A percentile compares a stretch with the other conserved stretches of the same genome.
Evolutionary conservation across 2,113 vertebrate genomes (phyloP).

Genomic region (Pleuronectes platessa): DNA sequence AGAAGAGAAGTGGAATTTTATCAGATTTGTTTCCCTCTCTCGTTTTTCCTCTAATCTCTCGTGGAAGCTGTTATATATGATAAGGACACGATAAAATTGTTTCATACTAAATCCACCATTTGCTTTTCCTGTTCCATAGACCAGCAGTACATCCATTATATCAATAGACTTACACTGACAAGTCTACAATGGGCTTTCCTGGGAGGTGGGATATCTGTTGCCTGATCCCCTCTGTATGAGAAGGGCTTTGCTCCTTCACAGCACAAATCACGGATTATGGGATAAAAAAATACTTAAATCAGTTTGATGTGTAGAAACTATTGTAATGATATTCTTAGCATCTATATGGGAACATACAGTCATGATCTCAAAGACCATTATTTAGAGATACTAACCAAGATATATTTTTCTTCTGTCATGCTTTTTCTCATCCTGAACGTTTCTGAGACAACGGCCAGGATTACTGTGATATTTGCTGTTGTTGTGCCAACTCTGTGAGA

Average conservation of each 20-base stretch:
- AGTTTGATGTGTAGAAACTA: neutral
- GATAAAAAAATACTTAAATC: too few species aligned
- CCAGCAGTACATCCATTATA: neutral
- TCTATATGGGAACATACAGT: too few species aligned
- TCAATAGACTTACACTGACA: neutral
- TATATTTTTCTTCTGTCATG: neutral
- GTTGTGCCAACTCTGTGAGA: neutral
- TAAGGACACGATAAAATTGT: constrained; percentile 1
- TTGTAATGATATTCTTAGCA: too few species aligned
- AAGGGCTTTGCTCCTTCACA: neutral
- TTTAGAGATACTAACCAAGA: too few species aligned
- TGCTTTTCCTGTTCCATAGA: neutral
- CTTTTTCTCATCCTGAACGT: neutral
- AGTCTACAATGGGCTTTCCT: neutral
- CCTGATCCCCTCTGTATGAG: neutral
- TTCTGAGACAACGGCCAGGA: neutral
- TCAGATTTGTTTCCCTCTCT: neutral
- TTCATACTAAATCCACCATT: neutral
- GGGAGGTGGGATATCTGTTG: neutral
- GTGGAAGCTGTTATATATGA: neutral
- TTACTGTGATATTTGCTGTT: constrained; percentile 12
- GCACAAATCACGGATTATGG: neutral
- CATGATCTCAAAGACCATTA: too few species aligned
- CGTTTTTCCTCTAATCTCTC: neutral
- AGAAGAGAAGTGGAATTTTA: constrained; percentile 21